Evolutionary conservation across 1,140 invertebrate genomes (phyloP), one percentile per base, ranked within the genome.

Genomic region (Cyclina sinensis): DNA sequence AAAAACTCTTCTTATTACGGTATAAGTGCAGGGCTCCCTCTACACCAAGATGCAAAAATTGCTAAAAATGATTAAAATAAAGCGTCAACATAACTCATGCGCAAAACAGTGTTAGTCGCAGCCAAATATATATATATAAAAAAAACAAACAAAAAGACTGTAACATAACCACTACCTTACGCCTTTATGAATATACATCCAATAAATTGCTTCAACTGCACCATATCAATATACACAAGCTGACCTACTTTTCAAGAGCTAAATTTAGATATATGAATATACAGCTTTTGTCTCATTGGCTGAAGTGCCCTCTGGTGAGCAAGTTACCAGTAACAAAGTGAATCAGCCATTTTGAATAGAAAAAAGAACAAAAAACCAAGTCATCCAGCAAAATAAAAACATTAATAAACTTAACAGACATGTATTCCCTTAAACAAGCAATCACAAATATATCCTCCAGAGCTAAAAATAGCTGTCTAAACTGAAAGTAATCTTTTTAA

Each of bases 211-310:
- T n/a, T 11, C 14, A 73, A 48, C 43, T 74, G 70, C 70, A 74
- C 43, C 35, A 48, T 46, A 78, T 78, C n/a, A 24, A 32, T 57
- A 30, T 51, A 78, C 74, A 78, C 74, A 51, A 30, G n/a, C 48
- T 78, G 74, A 78, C 74, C 74, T 78, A 78, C 74, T 16, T 78
- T n/a, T 51, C 11, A 46, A 35, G 24, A 9, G 21, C 74, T 78
- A 78, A 32, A 78, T 18, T 24, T 78, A 78, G 74, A 14, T 37
- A 3, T 65, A 27, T 32, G 24, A 5, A 32, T 46, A 76, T 4
- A 24, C 37, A 76, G 32, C 39, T 46, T 43, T 14, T 3, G 12
- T 48, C 27, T 51, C 24, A 76, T 78, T 78, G 74, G 48, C 48
- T 78, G 46, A 51, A 78, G 43, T 24, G 46, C 30, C 46, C 43